Evolutionary conservation across 2,888 invertebrate genomes (phyloP).

Genomic region (Liposcelis brunnea): DNA sequence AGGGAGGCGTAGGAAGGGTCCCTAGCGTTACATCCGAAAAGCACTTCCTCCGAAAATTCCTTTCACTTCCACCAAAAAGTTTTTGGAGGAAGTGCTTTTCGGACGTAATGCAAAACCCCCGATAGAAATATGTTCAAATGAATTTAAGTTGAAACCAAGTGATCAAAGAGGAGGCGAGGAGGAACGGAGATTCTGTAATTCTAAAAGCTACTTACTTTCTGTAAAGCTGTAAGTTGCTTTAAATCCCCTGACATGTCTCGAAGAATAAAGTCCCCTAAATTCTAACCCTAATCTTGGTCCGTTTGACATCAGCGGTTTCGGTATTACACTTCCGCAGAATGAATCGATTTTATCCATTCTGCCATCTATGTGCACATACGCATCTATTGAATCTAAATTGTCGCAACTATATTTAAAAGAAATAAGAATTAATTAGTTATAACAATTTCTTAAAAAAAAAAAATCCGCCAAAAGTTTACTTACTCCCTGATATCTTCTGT

Average conservation of each 20-base stretch:
- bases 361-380: slow-evolving; percentile 66
- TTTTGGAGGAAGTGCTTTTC: too few species aligned
- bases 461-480: slow-evolving; percentile 23
- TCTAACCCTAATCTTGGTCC: slow-evolving; percentile 72
- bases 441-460: slow-evolving; percentile 2
- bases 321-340: slow-evolving; percentile 67
- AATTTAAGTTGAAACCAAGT: too few species aligned
- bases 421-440: not conserved
- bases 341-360: slow-evolving; percentile 72
- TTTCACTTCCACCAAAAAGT: too few species aligned
- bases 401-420: slow-evolving; percentile 44
- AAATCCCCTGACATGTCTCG: slow-evolving; percentile 67
- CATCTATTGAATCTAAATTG: slow-evolving; percentile 59
- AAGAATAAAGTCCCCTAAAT: slow-evolving; percentile 63
- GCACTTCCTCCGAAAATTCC: too few species aligned
- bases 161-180: too few species aligned
- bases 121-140: too few species aligned
- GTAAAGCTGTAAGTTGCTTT: slow-evolving; percentile 76
- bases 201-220: slow-evolving; percentile 70
- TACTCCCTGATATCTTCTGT: slow-evolving; percentile 43
- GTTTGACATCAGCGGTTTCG: slow-evolving; percentile 85
- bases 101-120: too few species aligned
- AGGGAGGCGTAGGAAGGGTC: too few species aligned
- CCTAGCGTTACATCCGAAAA: too few species aligned
- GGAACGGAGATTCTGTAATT: too few species aligned